A percentile compares a stretch with the other conserved stretches of the same genome.
Evolutionary conservation across 1,140 invertebrate genomes (phyloP).

Genomic region (Drosophila rhopaloa): DNA sequence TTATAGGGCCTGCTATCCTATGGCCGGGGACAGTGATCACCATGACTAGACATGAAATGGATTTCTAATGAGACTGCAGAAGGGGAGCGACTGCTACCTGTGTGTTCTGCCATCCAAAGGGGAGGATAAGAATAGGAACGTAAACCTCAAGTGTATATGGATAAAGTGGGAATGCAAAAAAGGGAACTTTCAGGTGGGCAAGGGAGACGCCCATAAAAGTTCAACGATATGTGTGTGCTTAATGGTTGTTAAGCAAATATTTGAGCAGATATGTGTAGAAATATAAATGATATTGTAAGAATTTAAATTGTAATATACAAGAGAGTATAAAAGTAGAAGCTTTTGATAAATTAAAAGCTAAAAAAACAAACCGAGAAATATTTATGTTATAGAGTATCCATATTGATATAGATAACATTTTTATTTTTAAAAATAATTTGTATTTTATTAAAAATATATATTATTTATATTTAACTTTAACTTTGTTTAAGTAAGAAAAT

Average conservation of each 20-base stretch:
- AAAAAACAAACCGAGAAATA: no score
- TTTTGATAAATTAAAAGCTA: no score
- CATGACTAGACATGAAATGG: slow-evolving; percentile 40
- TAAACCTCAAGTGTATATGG: slow-evolving; percentile 1
- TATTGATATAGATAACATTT: no score
- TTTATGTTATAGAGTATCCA: no score
- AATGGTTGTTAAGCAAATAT: not conserved
- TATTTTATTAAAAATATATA: no score
- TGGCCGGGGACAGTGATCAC: slow-evolving; percentile 18
- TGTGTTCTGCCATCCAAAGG: slow-evolving; percentile 19
- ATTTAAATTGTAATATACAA: no score
- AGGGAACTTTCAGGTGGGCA: not conserved
- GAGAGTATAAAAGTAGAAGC: no score
- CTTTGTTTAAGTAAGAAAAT: not conserved
- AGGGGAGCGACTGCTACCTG: slow-evolving; percentile 15
- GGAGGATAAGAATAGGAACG: slow-evolving; percentile 19
- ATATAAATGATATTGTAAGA: not conserved
- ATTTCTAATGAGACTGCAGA: slow-evolving; percentile 37
- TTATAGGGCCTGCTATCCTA: slow-evolving; percentile 8
- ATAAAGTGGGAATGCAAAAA: slow-evolving; percentile 30
- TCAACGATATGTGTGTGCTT: slow-evolving; percentile 12
- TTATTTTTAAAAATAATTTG: no score
- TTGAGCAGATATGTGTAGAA: not conserved
- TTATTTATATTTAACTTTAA: no score
- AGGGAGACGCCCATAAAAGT: slow-evolving; percentile 15